Conservation (phyloP, 1,140 invertebrate genomes). For the Himalopsyche phryganea region DNA sequence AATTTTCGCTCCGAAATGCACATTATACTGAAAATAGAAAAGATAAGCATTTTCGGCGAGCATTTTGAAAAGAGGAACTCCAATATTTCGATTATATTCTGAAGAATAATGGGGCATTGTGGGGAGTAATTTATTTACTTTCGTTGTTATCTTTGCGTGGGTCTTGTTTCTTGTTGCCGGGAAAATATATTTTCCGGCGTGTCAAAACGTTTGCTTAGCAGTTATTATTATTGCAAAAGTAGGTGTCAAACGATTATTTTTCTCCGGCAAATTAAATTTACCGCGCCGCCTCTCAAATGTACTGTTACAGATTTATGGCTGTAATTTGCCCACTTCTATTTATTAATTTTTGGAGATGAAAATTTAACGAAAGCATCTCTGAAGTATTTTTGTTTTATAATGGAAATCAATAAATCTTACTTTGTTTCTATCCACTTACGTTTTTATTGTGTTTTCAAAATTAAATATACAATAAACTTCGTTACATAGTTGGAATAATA, state of each 20-base stretch:
- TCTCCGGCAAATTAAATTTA: conserved; percentile 26
- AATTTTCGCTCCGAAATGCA: neutral
- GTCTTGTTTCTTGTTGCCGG: conserved; percentile 18
- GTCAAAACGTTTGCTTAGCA: conserved; percentile 21
- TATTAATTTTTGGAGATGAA: too few species aligned
- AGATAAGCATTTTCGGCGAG: neutral
- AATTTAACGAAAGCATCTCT: too few species aligned
- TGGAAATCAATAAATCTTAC: too few species aligned
- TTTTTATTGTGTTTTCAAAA: too few species aligned
- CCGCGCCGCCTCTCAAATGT: conserved; percentile 10
- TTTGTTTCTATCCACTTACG: too few species aligned
- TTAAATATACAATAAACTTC: too few species aligned
- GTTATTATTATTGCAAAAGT: conserved; percentile 16
- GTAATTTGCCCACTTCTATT: too few species aligned
- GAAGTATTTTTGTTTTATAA: too few species aligned
- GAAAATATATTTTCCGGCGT: conserved; percentile 17
- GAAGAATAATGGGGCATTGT: conserved; percentile 8
- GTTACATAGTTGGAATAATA: too few species aligned
- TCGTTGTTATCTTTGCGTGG: conserved; percentile 19
- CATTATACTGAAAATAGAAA: conserved; percentile 2
- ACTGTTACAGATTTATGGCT: conserved; percentile 25
- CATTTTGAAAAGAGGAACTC: neutral
- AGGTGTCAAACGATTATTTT: conserved; percentile 26
- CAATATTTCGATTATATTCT: conserved; percentile 7
- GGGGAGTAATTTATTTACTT: conserved; percentile 20